Conservation (phyloP, 2,888 invertebrate genomes). For the Trissonchulus latispiculum region DNA sequence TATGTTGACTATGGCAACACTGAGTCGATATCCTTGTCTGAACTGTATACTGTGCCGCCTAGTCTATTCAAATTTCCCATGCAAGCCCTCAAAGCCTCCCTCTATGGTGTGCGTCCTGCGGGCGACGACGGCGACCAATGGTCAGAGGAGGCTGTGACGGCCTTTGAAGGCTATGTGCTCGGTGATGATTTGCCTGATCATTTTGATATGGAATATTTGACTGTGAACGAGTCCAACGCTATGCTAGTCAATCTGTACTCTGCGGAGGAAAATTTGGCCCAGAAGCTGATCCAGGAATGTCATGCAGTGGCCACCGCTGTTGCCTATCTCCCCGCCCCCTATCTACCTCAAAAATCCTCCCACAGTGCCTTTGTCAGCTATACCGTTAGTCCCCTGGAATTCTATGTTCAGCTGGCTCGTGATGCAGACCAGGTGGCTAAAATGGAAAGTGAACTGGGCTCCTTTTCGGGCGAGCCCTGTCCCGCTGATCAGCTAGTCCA, state of each 20-base stretch:
- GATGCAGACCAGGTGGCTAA: neutral
- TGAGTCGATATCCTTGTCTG: neutral
- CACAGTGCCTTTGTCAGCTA: neutral
- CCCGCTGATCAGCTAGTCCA: neutral
- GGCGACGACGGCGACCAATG: neutral
- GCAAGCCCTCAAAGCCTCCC: neutral
- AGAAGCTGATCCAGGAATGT: neutral
- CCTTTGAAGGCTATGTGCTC: neutral
- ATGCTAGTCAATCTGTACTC: neutral
- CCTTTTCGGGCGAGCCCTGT: neutral
- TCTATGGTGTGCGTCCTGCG: neutral
- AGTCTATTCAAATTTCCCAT: neutral
- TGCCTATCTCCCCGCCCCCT: neutral
- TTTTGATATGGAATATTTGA: neutral
- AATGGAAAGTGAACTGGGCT: neutral
- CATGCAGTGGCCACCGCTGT: too few relatives aligned
- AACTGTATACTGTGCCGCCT: neutral
- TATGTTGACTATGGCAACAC: slow-evolving; percentile 17
- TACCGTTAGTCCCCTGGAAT: neutral
- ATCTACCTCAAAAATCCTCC: neutral
- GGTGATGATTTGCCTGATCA: neutral
- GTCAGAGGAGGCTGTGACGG: neutral
- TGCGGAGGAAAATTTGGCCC: neutral
- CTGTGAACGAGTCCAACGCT: neutral
- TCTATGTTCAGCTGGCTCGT: neutral